A percentile compares a stretch with the other conserved stretches of the same genome.
Conservation (phyloP, 2,113 vertebrate species). For the Oncorhynchus gorbuscha region DNA sequence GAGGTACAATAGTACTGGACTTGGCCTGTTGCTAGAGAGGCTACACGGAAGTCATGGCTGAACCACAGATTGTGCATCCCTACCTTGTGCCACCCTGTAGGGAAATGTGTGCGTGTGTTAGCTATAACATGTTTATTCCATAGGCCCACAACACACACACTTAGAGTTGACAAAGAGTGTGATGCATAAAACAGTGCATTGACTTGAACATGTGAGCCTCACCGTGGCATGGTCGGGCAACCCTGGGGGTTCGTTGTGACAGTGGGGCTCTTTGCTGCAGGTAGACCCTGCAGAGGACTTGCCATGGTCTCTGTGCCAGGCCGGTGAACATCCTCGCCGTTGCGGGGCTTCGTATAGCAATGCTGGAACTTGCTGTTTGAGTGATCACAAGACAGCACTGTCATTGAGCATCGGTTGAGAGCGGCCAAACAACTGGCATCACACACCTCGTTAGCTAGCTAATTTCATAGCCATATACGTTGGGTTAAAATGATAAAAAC, state of each 20-base stretch:
- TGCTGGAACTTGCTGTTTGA: slow-evolving; percentile 44
- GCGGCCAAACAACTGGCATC: neutral
- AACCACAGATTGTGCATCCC: slow-evolving; percentile 69
- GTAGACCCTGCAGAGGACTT: slow-evolving; percentile 71
- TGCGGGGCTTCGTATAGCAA: slow-evolving; percentile 33
- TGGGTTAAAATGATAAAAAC: neutral
- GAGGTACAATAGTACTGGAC: slow-evolving; percentile 83
- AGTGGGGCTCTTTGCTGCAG: slow-evolving; percentile 62
- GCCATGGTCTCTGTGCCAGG: slow-evolving; percentile 75
- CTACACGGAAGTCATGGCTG: slow-evolving; percentile 64
- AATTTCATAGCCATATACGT: neutral
- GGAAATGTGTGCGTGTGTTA: neutral
- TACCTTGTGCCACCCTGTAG: slow-evolving; percentile 79
- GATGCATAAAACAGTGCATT: neutral
- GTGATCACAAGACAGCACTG: slow-evolving; percentile 11
- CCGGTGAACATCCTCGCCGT: slow-evolving; percentile 72
- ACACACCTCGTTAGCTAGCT: neutral
- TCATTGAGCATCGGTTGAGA: neutral
- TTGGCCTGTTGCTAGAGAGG: slow-evolving; percentile 69
- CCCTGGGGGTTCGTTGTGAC: slow-evolving; percentile 51
- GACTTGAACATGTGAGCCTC: slow-evolving; percentile 32
- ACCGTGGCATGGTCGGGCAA: slow-evolving; percentile 59
- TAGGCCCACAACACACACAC: too few species aligned
- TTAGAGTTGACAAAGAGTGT: too few species aligned
- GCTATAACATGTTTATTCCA: too few species aligned